phyloP scores from a whole-genome alignment of 1,140 invertebrate species.

The Maconellicoccus hirsutus region DNA sequence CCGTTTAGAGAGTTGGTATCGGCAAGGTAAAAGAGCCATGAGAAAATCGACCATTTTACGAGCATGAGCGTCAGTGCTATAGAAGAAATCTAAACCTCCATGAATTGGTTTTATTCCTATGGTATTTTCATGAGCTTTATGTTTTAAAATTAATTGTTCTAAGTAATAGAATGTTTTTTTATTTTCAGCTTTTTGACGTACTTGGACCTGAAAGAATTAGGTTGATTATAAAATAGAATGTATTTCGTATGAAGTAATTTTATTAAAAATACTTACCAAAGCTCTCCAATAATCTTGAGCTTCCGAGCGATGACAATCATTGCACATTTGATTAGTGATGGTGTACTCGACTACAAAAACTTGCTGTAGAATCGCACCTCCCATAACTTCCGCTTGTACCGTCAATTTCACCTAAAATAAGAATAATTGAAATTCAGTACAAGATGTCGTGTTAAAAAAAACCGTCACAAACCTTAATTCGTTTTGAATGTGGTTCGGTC shows the following conservation, averaged over 20 bases:
- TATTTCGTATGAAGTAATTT: too few species aligned
- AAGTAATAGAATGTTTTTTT: constrained; percentile 98
- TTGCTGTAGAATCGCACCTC: constrained; percentile 73
- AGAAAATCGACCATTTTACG: constrained; percentile 95
- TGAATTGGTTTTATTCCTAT: constrained; percentile 86
- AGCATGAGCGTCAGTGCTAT: constrained; percentile 75
- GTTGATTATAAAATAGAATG: constrained; percentile 32
- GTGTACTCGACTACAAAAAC: constrained; percentile 90
- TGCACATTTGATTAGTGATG: constrained; percentile 89
- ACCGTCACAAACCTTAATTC: constrained; percentile 67
- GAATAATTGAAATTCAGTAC: not conserved
- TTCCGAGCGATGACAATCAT: constrained; percentile 90
- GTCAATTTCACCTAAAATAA: constrained; percentile 71
- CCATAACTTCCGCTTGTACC: constrained; percentile 87
- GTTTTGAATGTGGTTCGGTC: constrained; percentile 98
- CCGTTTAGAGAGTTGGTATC: constrained; percentile 82
- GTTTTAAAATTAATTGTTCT: constrained; percentile 94
- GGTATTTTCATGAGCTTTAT: constrained; percentile 82
- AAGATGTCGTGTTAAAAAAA: not conserved
- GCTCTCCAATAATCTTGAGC: constrained; percentile 98
- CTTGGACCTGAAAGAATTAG: constrained; percentile 50
- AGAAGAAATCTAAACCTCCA: constrained; percentile 95
- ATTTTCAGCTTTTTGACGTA: constrained; percentile 76
- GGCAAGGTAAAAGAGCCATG: constrained; percentile 68
- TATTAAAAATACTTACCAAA: constrained; percentile 45